Evolutionary conservation across 1,140 invertebrate species (phyloP).

Genomic region (Meloidogyne floridensis): DNA sequence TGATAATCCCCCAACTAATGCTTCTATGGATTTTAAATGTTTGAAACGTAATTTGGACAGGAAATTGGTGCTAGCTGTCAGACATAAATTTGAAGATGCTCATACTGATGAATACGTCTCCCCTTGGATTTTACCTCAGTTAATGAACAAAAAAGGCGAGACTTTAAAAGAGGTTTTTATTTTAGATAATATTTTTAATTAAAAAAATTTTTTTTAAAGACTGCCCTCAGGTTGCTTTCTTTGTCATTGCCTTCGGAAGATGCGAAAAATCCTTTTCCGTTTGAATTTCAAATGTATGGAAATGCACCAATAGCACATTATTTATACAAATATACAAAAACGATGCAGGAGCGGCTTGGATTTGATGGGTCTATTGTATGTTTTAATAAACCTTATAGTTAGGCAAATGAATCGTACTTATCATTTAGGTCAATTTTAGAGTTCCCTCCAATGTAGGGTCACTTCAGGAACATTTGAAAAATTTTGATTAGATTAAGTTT

Average conservation of each 20-base stretch:
- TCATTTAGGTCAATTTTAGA: too few relatives aligned
- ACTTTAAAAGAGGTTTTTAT: conserved; percentile 52
- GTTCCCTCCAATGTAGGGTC: too few relatives aligned
- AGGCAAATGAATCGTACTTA: too few relatives aligned
- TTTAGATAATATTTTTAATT: neutral
- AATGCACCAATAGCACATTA: conserved; percentile 53
- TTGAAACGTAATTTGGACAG: conserved; percentile 41
- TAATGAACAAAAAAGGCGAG: conserved; percentile 52
- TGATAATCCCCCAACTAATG: conserved; percentile 19
- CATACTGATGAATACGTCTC: conserved; percentile 30
- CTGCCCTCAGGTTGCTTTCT: conserved; percentile 50
- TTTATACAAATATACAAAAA: conserved; percentile 31
- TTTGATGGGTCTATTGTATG: conserved; percentile 39
- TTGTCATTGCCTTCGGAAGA: neutral
- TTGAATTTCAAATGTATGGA: conserved; percentile 37
- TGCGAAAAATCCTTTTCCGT: conserved; percentile 27
- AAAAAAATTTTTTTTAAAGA: conserved; percentile 41
- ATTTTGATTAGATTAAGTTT: too few relatives aligned
- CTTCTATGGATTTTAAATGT: conserved; percentile 27
- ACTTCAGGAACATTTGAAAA: too few relatives aligned
- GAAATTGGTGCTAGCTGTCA: conserved; percentile 56
- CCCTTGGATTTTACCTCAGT: conserved; percentile 58
- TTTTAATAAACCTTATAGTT: neutral
- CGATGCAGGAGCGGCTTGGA: conserved; percentile 29
- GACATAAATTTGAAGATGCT: conserved; percentile 46